These are phyloP conservation scores for Xylota segnis DNA, from an alignment of 2,888 invertebrate species.

Conservation along the genomic window DNA sequence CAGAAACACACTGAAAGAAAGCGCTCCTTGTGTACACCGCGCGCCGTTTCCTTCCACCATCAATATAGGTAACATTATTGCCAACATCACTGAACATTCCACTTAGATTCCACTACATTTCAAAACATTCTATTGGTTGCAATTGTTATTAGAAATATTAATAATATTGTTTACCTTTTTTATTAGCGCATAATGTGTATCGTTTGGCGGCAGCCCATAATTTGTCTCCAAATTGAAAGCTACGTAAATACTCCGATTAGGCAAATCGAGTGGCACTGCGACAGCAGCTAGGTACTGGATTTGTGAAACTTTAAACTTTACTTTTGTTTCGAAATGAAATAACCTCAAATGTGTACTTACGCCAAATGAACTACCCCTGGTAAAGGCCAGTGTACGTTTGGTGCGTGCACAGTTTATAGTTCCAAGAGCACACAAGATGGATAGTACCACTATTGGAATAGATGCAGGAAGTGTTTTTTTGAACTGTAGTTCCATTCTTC, in stretches of 20 bases:
- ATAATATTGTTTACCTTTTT: conserved; percentile 84
- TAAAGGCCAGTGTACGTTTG: conserved; percentile 60
- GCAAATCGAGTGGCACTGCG: conserved; percentile 89
- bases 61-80: conserved; percentile 80
- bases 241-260: conserved; percentile 89
- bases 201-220: conserved; percentile 87
- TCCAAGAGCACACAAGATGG: not conserved
- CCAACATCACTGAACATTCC: conserved; percentile 80
- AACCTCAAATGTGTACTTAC: conserved; percentile 29
- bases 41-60: conserved; percentile 77
- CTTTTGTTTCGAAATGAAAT: not conserved
- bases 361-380: conserved; percentile 63
- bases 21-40: conserved; percentile 79
- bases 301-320: not conserved
- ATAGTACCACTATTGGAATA: not conserved
- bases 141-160: not conserved
- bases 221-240: conserved; percentile 91
- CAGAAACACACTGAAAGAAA: conserved; percentile 81
- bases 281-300: conserved; percentile 89
- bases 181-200: conserved; percentile 86
- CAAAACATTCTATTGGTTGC: not conserved
- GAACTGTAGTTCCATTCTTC: conserved; percentile 32
- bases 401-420: conserved; percentile 3
- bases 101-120: conserved; percentile 81
- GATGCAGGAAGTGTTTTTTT: not conserved